phyloP scores from a whole-genome alignment of 2,113 vertebrate species.

The Daubentonia madagascariensis region DNA sequence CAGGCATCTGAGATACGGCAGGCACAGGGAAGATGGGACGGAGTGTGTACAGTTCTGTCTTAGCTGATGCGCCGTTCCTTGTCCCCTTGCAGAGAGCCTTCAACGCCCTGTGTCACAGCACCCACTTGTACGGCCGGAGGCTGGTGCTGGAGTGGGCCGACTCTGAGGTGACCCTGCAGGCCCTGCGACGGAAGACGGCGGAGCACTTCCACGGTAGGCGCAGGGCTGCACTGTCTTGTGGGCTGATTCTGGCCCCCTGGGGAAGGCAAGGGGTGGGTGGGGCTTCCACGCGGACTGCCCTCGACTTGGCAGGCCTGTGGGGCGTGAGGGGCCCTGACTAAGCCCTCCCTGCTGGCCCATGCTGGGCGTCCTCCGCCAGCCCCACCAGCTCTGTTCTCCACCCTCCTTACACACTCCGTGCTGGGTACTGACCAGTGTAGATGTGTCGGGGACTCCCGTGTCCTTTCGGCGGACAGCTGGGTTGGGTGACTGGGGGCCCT shows the following conservation, averaged over 20 bases:
- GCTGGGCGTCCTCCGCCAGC: accelerated
- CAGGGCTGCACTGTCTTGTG: accelerated
- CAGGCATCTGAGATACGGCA: accelerated
- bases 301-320: accelerated
- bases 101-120: slow-evolving; percentile 95
- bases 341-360: accelerated
- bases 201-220: slow-evolving; percentile 93
- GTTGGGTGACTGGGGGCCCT: neutral
- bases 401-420: accelerated
- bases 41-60: accelerated
- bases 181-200: slow-evolving; percentile 91
- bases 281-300: neutral
- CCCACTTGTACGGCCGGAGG: slow-evolving; percentile 95
- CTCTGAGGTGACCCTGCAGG: slow-evolving; percentile 90
- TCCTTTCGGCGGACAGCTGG: accelerated
- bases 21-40: accelerated
- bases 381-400: neutral
- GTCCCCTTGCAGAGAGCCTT: slow-evolving; percentile 91
- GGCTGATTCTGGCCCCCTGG: too few relatives aligned
- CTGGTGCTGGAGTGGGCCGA: slow-evolving; percentile 98
- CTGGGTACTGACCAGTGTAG: accelerated
- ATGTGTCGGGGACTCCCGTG: accelerated
- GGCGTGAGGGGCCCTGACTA: neutral
- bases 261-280: too few relatives aligned
- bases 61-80: accelerated